Evolutionary conservation across 2,888 invertebrate species (phyloP).

Genomic region (Temnothorax rugatulus): DNA sequence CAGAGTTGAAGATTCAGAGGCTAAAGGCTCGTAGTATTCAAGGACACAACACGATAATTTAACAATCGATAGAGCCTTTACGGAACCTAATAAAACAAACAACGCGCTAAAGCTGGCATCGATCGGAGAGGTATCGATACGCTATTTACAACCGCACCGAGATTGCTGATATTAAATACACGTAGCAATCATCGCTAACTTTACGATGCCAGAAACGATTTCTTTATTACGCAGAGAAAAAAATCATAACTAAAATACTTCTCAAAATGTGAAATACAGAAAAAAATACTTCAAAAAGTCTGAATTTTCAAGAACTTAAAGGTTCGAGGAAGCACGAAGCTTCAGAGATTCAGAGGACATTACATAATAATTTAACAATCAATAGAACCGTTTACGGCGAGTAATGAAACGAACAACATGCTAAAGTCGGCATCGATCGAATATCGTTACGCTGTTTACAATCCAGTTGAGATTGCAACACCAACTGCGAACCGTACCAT

Average conservation of each 20-base stretch:
- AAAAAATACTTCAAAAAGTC: background rate
- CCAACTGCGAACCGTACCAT: background rate
- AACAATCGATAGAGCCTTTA: constrained; percentile 51
- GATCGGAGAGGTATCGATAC: constrained; percentile 45
- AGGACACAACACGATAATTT: constrained; percentile 40
- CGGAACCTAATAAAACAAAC: constrained; percentile 51
- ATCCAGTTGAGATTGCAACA: constrained; percentile 5
- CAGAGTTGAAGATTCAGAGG: constrained; percentile 27
- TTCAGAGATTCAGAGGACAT: background rate
- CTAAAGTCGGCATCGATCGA: constrained; percentile 31
- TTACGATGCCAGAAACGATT: background rate
- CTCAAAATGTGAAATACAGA: background rate
- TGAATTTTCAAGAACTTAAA: background rate
- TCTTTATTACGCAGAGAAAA: too few relatives aligned
- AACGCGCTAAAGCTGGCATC: constrained; percentile 50
- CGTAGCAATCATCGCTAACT: constrained; percentile 22
- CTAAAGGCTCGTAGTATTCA: constrained; percentile 31
- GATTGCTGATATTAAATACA: constrained; percentile 37
- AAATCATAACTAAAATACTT: background rate
- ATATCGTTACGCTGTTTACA: constrained; percentile 31
- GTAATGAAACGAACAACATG: constrained; percentile 7
- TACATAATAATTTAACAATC: constrained; percentile 25
- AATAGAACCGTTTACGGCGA: background rate
- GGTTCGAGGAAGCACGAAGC: too few relatives aligned
- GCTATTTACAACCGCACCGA: constrained; percentile 48